A percentile compares a stretch with the other conserved stretches of the same genome.
Evolutionary conservation across 1,140 invertebrate species (phyloP).

Genomic region (Telenomus remus): DNA sequence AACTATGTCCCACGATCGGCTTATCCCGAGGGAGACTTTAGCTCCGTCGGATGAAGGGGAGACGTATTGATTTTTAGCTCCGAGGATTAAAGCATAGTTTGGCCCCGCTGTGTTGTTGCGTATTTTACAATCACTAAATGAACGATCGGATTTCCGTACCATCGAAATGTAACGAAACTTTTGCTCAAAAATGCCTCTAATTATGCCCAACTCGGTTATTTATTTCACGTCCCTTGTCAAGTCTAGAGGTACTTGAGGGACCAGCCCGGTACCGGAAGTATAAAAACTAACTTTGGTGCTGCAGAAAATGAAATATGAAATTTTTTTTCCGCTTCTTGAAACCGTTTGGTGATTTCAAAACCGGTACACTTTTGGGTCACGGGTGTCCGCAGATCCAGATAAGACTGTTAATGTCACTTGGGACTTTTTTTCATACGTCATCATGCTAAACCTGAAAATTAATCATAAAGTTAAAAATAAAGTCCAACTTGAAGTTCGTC

Average conservation of each 20-base stretch:
- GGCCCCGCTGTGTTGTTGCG: slow-evolving; percentile 59
- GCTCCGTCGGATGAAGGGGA: slow-evolving; percentile 65
- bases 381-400: no score
- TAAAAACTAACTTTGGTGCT: no score
- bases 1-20: slow-evolving; percentile 73
- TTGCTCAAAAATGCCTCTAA: slow-evolving; percentile 31
- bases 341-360: no score
- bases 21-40: slow-evolving; percentile 75
- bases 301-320: no score
- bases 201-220: slow-evolving; percentile 36
- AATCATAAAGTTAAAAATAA: no score
- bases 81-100: slow-evolving; percentile 74
- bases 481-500: no score
- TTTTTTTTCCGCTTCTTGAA: no score
- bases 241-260: no score
- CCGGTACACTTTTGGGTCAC: no score
- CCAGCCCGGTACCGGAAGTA: no score
- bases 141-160: slow-evolving; percentile 52
- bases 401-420: not conserved
- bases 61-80: slow-evolving; percentile 75
- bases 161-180: slow-evolving; percentile 42
- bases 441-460: no score
- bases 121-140: slow-evolving; percentile 57
- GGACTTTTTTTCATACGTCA: no score
- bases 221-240: slow-evolving; percentile 7